Conservation (phyloP, 2,113 vertebrate genomes). For the Eulacestoma nigropectus region DNA sequence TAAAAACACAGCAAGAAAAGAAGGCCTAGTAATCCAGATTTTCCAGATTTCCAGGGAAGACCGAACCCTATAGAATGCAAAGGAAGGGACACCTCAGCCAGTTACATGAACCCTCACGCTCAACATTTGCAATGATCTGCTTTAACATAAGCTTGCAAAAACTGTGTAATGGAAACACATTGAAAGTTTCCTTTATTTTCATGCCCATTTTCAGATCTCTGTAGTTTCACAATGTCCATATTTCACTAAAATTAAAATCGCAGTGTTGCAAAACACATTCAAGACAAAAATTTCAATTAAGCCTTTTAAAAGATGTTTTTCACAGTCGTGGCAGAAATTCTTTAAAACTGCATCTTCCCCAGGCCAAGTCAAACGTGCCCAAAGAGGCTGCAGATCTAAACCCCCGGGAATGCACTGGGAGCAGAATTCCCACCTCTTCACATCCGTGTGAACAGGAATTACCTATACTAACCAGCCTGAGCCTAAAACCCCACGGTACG, state of each 20-base stretch:
- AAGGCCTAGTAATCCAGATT: background rate
- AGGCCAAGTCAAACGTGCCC: background rate
- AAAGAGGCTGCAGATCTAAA: background rate
- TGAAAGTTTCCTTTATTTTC: slow-evolving; percentile 7
- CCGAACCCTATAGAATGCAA: rapidly evolving
- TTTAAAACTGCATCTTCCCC: background rate
- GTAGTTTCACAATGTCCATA: background rate
- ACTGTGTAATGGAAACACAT: background rate
- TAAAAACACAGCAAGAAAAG: background rate
- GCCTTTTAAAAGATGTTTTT: background rate
- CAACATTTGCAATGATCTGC: rapidly evolving
- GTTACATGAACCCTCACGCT: background rate
- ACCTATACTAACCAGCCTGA: background rate
- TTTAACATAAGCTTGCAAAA: background rate
- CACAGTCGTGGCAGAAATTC: background rate
- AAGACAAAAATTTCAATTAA: slow-evolving; percentile 23
- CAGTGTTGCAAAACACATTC: slow-evolving; percentile 11
- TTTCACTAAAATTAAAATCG: background rate
- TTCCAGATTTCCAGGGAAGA: background rate
- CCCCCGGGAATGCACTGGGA: rapidly evolving
- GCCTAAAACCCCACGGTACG: rapidly evolving
- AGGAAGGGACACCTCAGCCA: background rate
- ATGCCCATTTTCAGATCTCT: slow-evolving; percentile 21
- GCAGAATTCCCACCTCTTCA: background rate
- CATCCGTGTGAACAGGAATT: background rate